These are phyloP conservation scores for Atta cephalotes DNA, from an alignment of 1,140 invertebrate genomes.

Conservation along the genomic window DNA sequence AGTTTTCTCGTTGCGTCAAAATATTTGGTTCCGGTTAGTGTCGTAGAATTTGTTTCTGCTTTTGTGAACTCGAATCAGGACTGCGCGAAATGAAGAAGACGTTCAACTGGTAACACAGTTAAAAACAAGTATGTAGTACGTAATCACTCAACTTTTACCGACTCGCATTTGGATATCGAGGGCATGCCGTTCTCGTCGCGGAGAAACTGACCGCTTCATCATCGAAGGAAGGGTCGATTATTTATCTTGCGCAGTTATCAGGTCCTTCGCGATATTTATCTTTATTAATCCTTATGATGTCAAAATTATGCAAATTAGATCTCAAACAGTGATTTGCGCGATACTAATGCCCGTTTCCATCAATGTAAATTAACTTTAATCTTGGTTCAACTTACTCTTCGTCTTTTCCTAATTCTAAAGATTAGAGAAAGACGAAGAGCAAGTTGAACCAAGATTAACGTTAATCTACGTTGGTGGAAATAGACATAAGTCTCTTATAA, in stretches of 20 bases:
- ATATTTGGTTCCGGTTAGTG: neutral
- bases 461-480: too few species aligned
- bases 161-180: constrained; percentile 78
- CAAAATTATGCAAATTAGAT: neutral
- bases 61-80: constrained; percentile 20
- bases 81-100: neutral
- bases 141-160: constrained; percentile 78
- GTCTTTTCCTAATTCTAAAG: too few species aligned
- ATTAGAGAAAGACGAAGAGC: too few species aligned
- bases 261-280: neutral
- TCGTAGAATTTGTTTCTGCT: neutral
- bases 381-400: too few species aligned
- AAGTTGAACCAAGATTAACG: too few species aligned
- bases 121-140: constrained; percentile 64
- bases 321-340: neutral
- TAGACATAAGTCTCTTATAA: neutral
- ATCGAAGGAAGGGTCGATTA: constrained; percentile 30
- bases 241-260: constrained; percentile 7
- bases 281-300: neutral
- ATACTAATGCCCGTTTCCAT: neutral
- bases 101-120: constrained; percentile 10
- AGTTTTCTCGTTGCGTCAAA: neutral
- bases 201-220: constrained; percentile 67
- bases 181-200: constrained; percentile 64
- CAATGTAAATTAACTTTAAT: too few species aligned